Evolutionary conservation across 2,888 invertebrate species (phyloP), one percentile per base, ranked within the genome.

Genomic region (Apantesis nais): DNA sequence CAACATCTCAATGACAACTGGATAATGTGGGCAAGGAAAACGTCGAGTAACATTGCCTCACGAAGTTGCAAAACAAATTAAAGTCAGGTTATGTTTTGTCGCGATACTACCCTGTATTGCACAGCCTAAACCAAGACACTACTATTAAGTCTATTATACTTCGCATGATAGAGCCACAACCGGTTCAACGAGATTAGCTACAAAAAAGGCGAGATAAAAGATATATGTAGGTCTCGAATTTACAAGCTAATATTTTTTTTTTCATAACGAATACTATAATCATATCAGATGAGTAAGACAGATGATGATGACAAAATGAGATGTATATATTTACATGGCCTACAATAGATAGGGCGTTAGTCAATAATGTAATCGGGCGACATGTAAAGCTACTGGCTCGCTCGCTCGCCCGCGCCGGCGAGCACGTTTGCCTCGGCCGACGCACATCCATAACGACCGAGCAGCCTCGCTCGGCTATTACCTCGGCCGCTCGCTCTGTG

Each of bases 331-430:
- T 34, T 48, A 67, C 62, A 67, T 37, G 37, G 55, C 25, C 62
- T 68, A 55, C 52, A 16, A 68, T 29, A 29, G 52, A 67, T 61
- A 60, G 14, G 44, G 55, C 62, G 61, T 64, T 67, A 29, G 71
- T 67, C 64, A 66, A 67, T 65, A 61, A 61, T 67, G 58, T 66
- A 29, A 8, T 67, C 71, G 77, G 61, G 71, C 68, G 74, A 76
- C 60, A 62, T 62, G 60, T 68, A 77, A 66, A 62, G 72, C 68
- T 66, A 71, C 41, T 66, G 66, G 63, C 39, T 60, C 58, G 63
- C 44, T 29, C 68, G 75, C 34, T 37, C 41, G 52, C 12, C 25
- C 48, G 64, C 11, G 68, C 14, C 5, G 5, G 41, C 31, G 8
- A 60, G 48, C 29, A 41, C 41, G 29, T n/a, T n/a, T n/a, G n/a